Base-by-base conservation (phyloP, 2,888 invertebrate genomes). In the Patella pellucida region DNA sequence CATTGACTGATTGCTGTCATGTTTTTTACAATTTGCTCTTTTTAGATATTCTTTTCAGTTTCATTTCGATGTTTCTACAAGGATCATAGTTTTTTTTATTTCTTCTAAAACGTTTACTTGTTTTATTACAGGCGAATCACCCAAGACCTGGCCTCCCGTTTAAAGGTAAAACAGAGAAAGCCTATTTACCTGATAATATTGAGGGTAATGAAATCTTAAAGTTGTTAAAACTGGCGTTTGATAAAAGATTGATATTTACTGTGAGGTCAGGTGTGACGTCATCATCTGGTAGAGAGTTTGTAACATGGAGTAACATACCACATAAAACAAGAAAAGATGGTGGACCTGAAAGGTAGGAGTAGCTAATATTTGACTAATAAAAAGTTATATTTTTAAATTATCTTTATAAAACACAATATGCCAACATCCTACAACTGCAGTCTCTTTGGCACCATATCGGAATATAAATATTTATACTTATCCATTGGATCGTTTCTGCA, bases 191-290 rank as follows among this genome's bases (percentile, higher is more conserved):
- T 15, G 80, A 87, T 74, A 85, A 79, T 27, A 52, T 69, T 0
- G 84, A 86, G 62, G 88, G 88, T 14, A 71, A 79, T 15, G 72
- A 81, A 50, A 81, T 88, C 1, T 69, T 76, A 12, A 71, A 78
- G 1, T 78, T 88, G 69, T 79, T 89, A 56, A 67, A 75, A 41
- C 77, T 81, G 41, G 89, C 88, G 3, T 89, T 86, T 77, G 80
- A 85, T n/a, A 73, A 83, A 68, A 79, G 79, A 27, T 76, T 88
- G n/a, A 78, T 84, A 9, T 89, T 88, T 76, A 87, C 88, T 5
- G 81, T 89, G 71, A 86, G 88, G 14, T 71, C 41, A 41, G 41
- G 68, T 3, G 87, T 88, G 4, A 75, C 77, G 23, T 87, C 86
- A 15, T 87, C 85, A 52, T 88, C 88, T 1, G 73, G 77, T n/a